Percentiles rank a stretch among this genome's conserved stretches.
phyloP scores from a whole-genome alignment of 2,113 vertebrate genomes.

The Pleuronectes platessa region DNA sequence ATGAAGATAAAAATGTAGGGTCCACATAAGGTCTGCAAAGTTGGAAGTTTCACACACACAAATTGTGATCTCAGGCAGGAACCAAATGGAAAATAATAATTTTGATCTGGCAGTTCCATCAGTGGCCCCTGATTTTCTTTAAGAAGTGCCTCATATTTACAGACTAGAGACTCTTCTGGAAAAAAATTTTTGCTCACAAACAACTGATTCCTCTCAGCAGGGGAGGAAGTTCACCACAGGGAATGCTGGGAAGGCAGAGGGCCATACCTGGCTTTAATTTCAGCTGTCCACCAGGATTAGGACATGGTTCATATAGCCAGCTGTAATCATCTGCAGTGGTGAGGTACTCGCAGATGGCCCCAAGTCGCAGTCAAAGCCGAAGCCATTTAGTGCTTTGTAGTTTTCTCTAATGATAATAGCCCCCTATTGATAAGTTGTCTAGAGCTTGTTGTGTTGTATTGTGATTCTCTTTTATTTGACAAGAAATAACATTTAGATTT shows the following conservation, averaged over 20 bases:
- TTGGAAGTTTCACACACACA: not conserved
- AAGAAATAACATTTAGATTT: not conserved
- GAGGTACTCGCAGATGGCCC: slow-evolving; percentile 54
- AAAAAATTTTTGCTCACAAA: slow-evolving; percentile 25
- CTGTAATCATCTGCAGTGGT: slow-evolving; percentile 74
- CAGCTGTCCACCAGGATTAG: slow-evolving; percentile 75
- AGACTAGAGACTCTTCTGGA: slow-evolving; percentile 21
- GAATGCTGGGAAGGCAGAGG: slow-evolving; percentile 67
- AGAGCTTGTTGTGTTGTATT: not conserved
- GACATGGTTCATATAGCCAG: slow-evolving; percentile 72
- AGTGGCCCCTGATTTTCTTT: not conserved
- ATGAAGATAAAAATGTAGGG: not conserved
- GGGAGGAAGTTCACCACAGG: slow-evolving; percentile 58
- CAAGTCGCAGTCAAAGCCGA: slow-evolving; percentile 35
- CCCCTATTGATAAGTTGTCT: slow-evolving; percentile 23
- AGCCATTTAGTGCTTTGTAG: slow-evolving; percentile 61
- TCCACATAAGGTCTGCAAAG: not conserved
- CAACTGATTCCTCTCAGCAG: slow-evolving; percentile 62
- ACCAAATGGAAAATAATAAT: slow-evolving; percentile 6
- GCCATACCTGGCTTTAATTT: slow-evolving; percentile 80
- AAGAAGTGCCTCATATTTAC: slow-evolving; percentile 14
- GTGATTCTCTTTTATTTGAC: not conserved
- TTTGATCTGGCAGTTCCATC: not conserved
- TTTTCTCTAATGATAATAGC: slow-evolving; percentile 59
- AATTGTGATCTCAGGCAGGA: not conserved